Conservation (phyloP, 2,113 vertebrate species). For the Pagrus major region DNA sequence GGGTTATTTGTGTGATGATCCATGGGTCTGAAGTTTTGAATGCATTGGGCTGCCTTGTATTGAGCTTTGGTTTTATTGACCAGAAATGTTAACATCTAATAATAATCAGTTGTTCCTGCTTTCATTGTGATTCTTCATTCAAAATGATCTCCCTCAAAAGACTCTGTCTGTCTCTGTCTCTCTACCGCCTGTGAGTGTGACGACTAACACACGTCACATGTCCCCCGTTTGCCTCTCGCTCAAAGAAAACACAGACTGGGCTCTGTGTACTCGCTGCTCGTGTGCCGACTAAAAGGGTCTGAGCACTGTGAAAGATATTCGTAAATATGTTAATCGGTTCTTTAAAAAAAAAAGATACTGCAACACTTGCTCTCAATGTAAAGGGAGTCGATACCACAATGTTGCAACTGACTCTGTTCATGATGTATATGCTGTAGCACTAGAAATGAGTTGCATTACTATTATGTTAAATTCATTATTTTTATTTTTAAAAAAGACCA, state of each 20-base stretch:
- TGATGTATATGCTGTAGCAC: not conserved
- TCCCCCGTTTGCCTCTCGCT: constrained; percentile 1
- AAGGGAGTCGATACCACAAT: not conserved
- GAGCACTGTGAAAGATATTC: not conserved
- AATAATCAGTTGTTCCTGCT: constrained; percentile 1
- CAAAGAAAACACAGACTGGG: constrained; percentile 29
- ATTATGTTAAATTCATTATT: not conserved
- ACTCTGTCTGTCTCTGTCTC: not conserved
- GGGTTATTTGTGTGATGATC: not conserved
- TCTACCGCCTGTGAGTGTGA: not conserved
- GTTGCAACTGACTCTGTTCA: not conserved
- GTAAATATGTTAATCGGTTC: not conserved
- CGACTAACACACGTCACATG: constrained; percentile 15
- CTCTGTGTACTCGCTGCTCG: not conserved
- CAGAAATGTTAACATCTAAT: constrained; percentile 11
- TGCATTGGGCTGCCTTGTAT: not conserved
- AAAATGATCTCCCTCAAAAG: not conserved
- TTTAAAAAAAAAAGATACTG: not conserved
- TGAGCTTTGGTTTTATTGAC: not conserved
- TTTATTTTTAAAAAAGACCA: not conserved
- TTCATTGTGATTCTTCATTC: not conserved
- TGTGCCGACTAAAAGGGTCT: not conserved
- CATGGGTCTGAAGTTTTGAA: constrained; percentile 5
- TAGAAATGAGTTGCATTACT: not conserved
- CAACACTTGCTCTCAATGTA: not conserved